Percentiles rank a stretch among this genome's conserved stretches.
Evolutionary conservation across 2,113 vertebrate species (phyloP).

Genomic region (Mobula hypostoma): DNA sequence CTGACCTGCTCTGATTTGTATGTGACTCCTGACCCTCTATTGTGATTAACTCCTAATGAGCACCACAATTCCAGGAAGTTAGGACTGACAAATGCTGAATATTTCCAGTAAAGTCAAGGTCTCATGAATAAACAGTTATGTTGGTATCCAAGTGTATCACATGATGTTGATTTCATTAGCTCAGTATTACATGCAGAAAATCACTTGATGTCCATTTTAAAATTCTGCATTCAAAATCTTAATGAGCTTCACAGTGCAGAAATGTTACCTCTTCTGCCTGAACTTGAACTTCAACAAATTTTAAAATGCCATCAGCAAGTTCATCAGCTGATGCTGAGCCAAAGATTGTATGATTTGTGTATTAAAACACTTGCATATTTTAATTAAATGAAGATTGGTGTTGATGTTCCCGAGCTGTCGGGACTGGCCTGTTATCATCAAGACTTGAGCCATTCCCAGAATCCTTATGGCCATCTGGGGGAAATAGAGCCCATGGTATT

Average conservation of each 20-base stretch:
- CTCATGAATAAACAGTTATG: too few species aligned
- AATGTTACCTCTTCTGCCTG: background rate
- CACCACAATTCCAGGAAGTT: too few species aligned
- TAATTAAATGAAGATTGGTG: background rate
- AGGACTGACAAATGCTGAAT: too few species aligned
- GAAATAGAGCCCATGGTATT: background rate
- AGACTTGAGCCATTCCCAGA: background rate
- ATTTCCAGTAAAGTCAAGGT: too few species aligned
- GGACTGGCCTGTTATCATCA: background rate
- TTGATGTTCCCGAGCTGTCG: background rate
- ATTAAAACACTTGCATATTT: background rate
- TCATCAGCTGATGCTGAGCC: background rate
- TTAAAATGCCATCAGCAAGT: background rate
- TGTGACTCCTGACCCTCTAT: too few species aligned
- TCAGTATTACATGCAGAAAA: background rate
- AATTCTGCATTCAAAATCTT: background rate
- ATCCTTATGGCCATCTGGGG: too few species aligned
- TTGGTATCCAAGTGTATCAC: background rate
- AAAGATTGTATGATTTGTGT: background rate
- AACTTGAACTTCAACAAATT: background rate
- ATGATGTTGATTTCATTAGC: background rate
- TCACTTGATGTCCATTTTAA: background rate
- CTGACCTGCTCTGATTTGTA: too few species aligned
- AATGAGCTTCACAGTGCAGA: background rate
- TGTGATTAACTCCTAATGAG: too few species aligned